phyloP scores from a whole-genome alignment of 2,797 vertebrate genomes.

The Kryptopterus vitreolus region DNA sequence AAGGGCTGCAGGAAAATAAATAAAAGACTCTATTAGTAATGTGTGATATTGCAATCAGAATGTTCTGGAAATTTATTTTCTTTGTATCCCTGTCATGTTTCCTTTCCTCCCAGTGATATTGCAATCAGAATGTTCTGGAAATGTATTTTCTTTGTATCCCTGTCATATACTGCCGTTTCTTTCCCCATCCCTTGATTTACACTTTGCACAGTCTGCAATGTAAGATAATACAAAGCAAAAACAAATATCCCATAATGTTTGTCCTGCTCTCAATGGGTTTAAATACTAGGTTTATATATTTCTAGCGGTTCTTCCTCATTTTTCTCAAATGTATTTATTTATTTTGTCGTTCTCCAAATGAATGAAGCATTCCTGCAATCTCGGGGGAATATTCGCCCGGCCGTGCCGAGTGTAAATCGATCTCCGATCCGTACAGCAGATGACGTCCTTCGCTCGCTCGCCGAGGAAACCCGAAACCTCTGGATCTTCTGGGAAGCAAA shows the following conservation, averaged over 20 bases:
- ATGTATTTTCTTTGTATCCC: background rate
- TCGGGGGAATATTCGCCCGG: background rate
- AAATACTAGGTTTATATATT: background rate
- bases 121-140: background rate
- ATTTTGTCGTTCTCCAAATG: background rate
- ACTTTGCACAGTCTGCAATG: background rate
- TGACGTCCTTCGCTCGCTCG: too few relatives aligned
- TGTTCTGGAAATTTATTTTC: background rate
- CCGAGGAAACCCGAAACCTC: background rate
- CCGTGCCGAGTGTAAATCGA: too few relatives aligned
- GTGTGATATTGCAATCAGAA: slow-evolving; percentile 8
- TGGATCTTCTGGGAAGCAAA: background rate
- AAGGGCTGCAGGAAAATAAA: slow-evolving; percentile 1
- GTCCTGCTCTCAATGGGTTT: background rate
- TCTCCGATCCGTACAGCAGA: background rate
- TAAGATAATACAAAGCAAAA: background rate
- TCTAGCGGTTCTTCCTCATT: background rate
- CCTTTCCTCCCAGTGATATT: too few relatives aligned
- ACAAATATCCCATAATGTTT: background rate
- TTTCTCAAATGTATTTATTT: background rate
- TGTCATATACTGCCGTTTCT: too few relatives aligned
- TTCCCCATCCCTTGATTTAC: too few relatives aligned
- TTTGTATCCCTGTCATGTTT: background rate
- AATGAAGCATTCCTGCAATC: background rate
- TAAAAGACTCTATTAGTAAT: background rate